A percentile compares a stretch with the other conserved stretches of the same genome.
These are phyloP conservation scores for Tympanuchus pallidicinctus DNA, from an alignment of 2,113 vertebrate genomes.

Conservation along the genomic window DNA sequence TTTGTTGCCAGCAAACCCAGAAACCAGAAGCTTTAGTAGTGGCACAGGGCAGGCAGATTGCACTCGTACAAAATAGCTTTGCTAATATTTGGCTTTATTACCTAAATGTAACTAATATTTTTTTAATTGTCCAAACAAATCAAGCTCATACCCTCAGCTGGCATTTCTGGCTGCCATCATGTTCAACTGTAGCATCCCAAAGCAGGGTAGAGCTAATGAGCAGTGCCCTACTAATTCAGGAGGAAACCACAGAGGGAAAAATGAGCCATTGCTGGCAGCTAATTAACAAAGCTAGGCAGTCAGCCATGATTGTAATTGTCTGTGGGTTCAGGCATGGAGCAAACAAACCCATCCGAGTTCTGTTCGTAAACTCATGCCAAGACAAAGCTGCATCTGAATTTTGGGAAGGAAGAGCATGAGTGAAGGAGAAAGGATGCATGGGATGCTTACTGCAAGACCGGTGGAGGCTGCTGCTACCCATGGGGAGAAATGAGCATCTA, in stretches of 20 bases:
- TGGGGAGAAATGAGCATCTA: not conserved
- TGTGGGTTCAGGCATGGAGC: not conserved
- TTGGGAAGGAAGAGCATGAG: not conserved
- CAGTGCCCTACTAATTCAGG: not conserved
- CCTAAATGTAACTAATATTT: slow-evolving; percentile 15
- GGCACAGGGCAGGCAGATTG: not conserved
- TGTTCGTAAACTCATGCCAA: not conserved
- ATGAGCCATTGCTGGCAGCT: not conserved
- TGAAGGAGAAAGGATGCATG: not conserved
- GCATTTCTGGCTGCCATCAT: not conserved
- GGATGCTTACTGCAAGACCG: not conserved
- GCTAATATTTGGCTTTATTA: slow-evolving; percentile 39
- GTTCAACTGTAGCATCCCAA: slow-evolving; percentile 9
- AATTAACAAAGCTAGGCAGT: slow-evolving; percentile 55
- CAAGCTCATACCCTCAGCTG: not conserved
- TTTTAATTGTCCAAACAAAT: slow-evolving; percentile 27
- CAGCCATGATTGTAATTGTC: not conserved
- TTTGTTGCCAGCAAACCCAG: not conserved
- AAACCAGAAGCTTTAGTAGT: not conserved
- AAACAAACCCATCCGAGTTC: not conserved
- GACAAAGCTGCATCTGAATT: not conserved
- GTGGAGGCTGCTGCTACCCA: not conserved
- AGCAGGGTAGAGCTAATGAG: slow-evolving; percentile 15
- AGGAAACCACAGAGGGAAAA: not conserved
- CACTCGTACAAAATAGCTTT: not conserved